A percentile compares a stretch with the other conserved stretches of the same genome.
Evolutionary conservation across 1,140 invertebrate species (phyloP).

Genomic region (Muscidifurax raptorellus): DNA sequence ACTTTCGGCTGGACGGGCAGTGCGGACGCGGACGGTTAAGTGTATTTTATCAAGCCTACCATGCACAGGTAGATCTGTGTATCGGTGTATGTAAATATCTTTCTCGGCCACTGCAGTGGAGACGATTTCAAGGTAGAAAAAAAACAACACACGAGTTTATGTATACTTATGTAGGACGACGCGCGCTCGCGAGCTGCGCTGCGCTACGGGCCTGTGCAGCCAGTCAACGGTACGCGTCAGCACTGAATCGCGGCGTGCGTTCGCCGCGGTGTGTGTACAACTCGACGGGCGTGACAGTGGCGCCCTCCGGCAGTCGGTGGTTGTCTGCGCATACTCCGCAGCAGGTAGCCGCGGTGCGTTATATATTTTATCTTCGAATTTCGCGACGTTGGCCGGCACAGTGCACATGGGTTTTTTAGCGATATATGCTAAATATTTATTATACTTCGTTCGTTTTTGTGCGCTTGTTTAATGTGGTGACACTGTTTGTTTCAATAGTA

Average conservation of each 20-base stretch:
- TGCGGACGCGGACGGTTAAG: background rate
- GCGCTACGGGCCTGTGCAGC: background rate
- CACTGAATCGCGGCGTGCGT: constrained; percentile 26
- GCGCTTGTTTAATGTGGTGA: too few relatives aligned
- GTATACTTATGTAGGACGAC: background rate
- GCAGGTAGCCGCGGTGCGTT: too few relatives aligned
- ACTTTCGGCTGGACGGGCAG: constrained; percentile 1
- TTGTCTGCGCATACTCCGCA: background rate
- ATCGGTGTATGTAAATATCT: background rate
- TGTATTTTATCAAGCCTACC: background rate
- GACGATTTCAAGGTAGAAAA: too few relatives aligned
- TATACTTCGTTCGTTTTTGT: too few relatives aligned
- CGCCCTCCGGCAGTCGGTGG: constrained; percentile 2
- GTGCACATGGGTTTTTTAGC: too few relatives aligned
- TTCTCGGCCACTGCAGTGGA: too few relatives aligned
- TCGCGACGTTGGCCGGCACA: background rate
- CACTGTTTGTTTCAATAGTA: too few relatives aligned
- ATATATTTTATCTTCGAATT: background rate
- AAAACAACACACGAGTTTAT: too few relatives aligned
- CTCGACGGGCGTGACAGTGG: background rate
- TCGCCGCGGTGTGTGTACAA: constrained; percentile 77
- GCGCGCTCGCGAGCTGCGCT: constrained; percentile 18
- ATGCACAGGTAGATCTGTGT: too few relatives aligned
- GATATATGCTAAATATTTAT: too few relatives aligned
- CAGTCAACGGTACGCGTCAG: constrained; percentile 3